Evolutionary conservation across 2,113 vertebrate genomes (phyloP).

Genomic region (Stigmatopora nigra): DNA sequence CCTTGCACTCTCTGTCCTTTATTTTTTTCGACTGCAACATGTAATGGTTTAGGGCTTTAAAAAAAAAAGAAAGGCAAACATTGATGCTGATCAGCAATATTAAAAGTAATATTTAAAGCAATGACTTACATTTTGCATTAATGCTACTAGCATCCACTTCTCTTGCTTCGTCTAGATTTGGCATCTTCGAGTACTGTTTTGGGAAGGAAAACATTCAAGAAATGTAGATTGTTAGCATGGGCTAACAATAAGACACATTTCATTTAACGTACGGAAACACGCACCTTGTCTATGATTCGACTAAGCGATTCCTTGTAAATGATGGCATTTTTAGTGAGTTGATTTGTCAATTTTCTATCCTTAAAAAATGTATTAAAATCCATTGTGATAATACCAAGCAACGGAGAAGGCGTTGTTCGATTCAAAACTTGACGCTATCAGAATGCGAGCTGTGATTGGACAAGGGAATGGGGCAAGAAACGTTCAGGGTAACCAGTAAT

Average conservation of each 20-base stretch:
- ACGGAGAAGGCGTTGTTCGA: background rate
- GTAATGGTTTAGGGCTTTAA: slow-evolving; percentile 27
- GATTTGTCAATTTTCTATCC: rapidly evolving
- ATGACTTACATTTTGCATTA: background rate
- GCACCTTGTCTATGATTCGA: slow-evolving; percentile 57
- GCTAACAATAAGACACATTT: background rate
- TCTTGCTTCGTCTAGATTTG: slow-evolving; percentile 18
- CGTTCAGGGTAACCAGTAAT: background rate
- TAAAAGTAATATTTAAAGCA: background rate
- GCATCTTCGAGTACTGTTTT: slow-evolving; percentile 60
- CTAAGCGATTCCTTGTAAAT: slow-evolving; percentile 44
- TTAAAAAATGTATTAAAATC: background rate
- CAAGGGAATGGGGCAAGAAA: background rate
- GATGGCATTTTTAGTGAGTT: slow-evolving; percentile 17
- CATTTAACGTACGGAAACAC: background rate
- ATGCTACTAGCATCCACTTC: slow-evolving; percentile 47
- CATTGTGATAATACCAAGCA: background rate
- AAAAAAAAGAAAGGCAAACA: background rate
- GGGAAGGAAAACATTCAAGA: background rate
- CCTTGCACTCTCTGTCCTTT: slow-evolving; percentile 28
- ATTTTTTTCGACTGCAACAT: slow-evolving; percentile 14
- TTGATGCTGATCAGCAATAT: background rate
- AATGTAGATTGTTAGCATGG: background rate
- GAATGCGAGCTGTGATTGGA: slow-evolving; percentile 47
- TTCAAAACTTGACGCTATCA: slow-evolving; percentile 24